Evolutionary conservation across 2,888 invertebrate species (phyloP), one percentile per base, ranked within the genome.

Genomic region (Anorthoa munda): DNA sequence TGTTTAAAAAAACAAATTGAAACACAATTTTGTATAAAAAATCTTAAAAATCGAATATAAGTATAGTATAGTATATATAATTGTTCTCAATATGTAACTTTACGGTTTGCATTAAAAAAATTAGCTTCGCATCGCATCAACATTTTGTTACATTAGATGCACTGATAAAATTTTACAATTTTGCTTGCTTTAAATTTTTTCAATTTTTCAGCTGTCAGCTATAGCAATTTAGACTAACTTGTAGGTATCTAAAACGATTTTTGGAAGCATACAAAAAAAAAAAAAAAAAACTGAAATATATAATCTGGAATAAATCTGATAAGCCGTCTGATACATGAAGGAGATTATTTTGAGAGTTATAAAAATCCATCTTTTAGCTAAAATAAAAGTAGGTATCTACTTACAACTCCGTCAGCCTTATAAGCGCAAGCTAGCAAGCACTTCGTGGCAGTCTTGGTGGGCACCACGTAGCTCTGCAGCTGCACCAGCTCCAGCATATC

Each of bases 391-490:
- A 23, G 46, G 2, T 55, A 17, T 15, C 15, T 84, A 91, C 93
- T 92, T 75, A 95, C 95, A 53, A 91, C 73, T 61, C 93, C 93
- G 12, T 92, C 86, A 15, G 84, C 84, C 76, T 91, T 96, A 80
- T 96, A 95, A 66, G 95, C 93, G 81, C 97, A 97, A 0, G 96
- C 95, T 11, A 97, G 79, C 13, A 97, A 86, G 79, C 97, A 97
- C 85, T 96, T 95, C 0, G 92, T 90, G 50, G 94, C 93, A 18
- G 83, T 82, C n/a, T 94, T 94, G n/a, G 92, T 94, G 0, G 97
- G 96, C 0, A 91, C 72, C 5, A 91, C 77, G 17, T 90, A 79
- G 21, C 83, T 82, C 73, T 95, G 94, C 18, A 96, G 79, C 31
- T 85, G 78, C 53, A 93, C 67, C 60, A 95, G 56, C 31, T 96